Percentiles rank a stretch among this genome's conserved stretches.
Evolutionary conservation across 2,888 invertebrate genomes (phyloP).

Genomic region (Ichneumoninae sp.): DNA sequence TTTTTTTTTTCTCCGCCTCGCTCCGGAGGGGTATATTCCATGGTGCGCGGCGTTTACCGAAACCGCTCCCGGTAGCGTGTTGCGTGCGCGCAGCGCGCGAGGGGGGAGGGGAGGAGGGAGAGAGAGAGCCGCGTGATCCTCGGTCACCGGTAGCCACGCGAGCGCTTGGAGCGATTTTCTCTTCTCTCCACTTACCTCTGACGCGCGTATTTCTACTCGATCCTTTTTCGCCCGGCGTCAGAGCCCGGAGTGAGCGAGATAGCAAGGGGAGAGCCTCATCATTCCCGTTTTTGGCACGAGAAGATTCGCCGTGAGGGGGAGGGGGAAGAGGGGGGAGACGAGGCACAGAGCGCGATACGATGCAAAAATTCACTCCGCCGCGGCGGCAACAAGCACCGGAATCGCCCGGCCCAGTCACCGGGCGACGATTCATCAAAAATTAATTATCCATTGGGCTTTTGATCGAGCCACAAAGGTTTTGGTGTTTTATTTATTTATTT

Average conservation of each 20-base stretch:
- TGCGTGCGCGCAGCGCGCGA: slow-evolving; percentile 50
- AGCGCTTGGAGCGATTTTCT: slow-evolving; percentile 80
- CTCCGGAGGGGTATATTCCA: slow-evolving; percentile 41
- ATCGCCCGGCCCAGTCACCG: slow-evolving; percentile 77
- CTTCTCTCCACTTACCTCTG: slow-evolving; percentile 63
- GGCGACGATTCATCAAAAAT: slow-evolving; percentile 83
- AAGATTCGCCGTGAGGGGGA: slow-evolving; percentile 40
- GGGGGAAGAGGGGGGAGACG: slow-evolving; percentile 22
- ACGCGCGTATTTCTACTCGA: slow-evolving; percentile 28
- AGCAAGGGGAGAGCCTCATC: slow-evolving; percentile 12
- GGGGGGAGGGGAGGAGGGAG: no score
- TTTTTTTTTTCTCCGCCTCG: background rate
- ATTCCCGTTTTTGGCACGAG: slow-evolving; percentile 62
- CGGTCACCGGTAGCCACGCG: slow-evolving; percentile 79
- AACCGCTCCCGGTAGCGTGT: slow-evolving; percentile 62
- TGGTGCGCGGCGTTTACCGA: slow-evolving; percentile 58
- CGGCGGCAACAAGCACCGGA: slow-evolving; percentile 30
- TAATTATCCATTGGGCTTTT: slow-evolving; percentile 83
- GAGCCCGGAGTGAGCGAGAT: background rate
- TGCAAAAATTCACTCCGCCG: slow-evolving; percentile 39
- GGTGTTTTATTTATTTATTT: slow-evolving; percentile 76
- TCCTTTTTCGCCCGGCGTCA: slow-evolving; percentile 26
- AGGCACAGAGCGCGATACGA: slow-evolving; percentile 18
- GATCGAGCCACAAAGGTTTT: slow-evolving; percentile 80
- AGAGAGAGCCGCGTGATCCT: slow-evolving; percentile 57